phyloP scores from a whole-genome alignment of 2,888 invertebrate genomes.

The Xanthorhoe spadicearia region DNA sequence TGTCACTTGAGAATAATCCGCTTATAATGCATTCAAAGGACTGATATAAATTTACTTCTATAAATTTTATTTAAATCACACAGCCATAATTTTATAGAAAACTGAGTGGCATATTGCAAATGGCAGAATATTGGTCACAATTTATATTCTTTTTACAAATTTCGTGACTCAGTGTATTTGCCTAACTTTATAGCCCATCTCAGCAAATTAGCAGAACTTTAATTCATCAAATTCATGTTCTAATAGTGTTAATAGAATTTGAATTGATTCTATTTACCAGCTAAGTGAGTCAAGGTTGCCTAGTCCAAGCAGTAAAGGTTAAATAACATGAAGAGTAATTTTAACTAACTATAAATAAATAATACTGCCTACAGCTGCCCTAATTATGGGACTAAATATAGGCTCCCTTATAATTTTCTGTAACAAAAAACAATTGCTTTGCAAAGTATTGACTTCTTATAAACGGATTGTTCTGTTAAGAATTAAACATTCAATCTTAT shows the following conservation, averaged over 20 bases:
- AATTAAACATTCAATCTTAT: slow-evolving; percentile 27
- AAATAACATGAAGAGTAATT: not conserved
- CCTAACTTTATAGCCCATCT: not conserved
- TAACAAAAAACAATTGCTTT: slow-evolving; percentile 41
- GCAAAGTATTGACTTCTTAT: slow-evolving; percentile 26
- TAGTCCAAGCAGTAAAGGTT: not conserved
- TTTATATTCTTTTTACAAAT: not conserved
- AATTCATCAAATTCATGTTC: not conserved
- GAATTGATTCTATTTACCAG: not conserved
- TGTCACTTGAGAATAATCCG: slow-evolving; percentile 34
- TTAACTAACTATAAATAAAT: slow-evolving; percentile 2
- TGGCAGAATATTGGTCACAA: not conserved
- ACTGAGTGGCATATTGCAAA: not conserved
- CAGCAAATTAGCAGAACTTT: not conserved
- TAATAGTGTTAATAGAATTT: not conserved
- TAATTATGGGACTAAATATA: slow-evolving; percentile 6
- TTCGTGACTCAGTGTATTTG: not conserved
- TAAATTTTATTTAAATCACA: slow-evolving; percentile 10
- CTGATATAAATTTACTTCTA: slow-evolving; percentile 7
- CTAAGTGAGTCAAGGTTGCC: not conserved
- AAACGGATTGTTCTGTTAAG: slow-evolving; percentile 29
- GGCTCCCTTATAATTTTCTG: not conserved
- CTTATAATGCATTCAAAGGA: slow-evolving; percentile 29
- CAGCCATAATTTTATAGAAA: slow-evolving; percentile 1
- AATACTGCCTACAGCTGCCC: slow-evolving; percentile 10